phyloP scores from a whole-genome alignment of 2,888 invertebrate species.

The Oeneis ivallda region DNA sequence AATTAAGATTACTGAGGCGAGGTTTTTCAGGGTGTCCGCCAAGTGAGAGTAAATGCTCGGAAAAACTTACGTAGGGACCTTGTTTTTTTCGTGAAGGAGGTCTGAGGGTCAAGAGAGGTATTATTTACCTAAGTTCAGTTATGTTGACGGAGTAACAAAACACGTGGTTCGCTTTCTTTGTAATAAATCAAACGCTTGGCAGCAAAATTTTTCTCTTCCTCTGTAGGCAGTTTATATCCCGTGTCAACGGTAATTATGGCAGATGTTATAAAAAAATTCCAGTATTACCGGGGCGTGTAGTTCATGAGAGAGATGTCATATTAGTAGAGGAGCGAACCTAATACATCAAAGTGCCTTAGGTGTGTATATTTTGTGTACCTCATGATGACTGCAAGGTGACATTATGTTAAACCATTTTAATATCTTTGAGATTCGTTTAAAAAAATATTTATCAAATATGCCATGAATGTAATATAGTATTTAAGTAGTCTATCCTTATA shows the following conservation, averaged over 20 bases:
- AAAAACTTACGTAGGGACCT: constrained; percentile 54
- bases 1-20: constrained; percentile 79
- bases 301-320: constrained; percentile 13
- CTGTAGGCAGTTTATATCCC: constrained; percentile 48
- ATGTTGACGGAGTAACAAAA: background rate
- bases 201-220: constrained; percentile 14
- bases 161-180: background rate
- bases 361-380: no score
- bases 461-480: no score
- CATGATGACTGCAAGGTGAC: background rate
- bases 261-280: constrained; percentile 46
- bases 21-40: constrained; percentile 66
- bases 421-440: no score
- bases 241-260: constrained; percentile 68
- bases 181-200: background rate
- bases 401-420: no score
- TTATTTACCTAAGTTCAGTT: background rate
- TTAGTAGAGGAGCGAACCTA: background rate
- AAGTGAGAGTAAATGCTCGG: constrained; percentile 69
- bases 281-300: constrained; percentile 27
- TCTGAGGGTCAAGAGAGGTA: background rate
- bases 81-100: constrained; percentile 39
- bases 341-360: no score
- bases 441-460: no score
- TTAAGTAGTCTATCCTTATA: no score